Evolutionary conservation across 2,888 invertebrate genomes (phyloP), one percentile per base, ranked within the genome.

Genomic region (Malthinus seriepunctatus): DNA sequence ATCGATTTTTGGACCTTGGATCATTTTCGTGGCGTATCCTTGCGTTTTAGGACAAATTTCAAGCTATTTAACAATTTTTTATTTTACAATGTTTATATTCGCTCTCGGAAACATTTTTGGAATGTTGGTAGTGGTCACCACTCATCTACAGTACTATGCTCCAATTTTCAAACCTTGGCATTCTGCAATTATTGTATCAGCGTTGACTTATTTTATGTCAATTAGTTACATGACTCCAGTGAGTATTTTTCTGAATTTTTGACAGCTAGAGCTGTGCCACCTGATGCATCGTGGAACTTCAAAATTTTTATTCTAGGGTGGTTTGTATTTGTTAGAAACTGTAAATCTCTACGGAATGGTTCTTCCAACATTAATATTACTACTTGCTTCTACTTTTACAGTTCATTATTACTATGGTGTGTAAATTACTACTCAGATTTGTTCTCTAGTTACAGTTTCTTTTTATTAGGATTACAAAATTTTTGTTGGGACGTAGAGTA

Each of bases 81-180:
- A 91, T 82, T 79, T 90, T 68, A 92, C 92, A 92, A 80, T 92
- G 78, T 84, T 88, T 59, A 87, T 89, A 2, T 80, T 92, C 56
- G 91, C 91, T 8, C 80, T 90, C 10, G 92, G 92, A 1, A 89
- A 89, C 51, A 84, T 88, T 5, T 88, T 89, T 32, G 78, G 79
- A 0, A 65, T 81, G 9, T 72, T 76, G 1, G 77, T 79, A 32
- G 76, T 78, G 1, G 74, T 82, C 8, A 76, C 80, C 57, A 78
- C 78, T 4, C 77, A 80, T 32, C 69, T 81, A 54, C 74, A 73
- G 55, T 82, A 82, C 63, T 78, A 80, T 63, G 79, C 80, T 63
- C 80, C 81, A 9, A 66, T 63, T 1, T 69, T 73, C 59, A 77
- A 73, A 39, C 73, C 78, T 61, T 75, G 77, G 73, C 68, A 75